These are phyloP conservation scores for Acridotheres tristis DNA, from an alignment of 2,797 vertebrate genomes.

Conservation along the genomic window DNA sequence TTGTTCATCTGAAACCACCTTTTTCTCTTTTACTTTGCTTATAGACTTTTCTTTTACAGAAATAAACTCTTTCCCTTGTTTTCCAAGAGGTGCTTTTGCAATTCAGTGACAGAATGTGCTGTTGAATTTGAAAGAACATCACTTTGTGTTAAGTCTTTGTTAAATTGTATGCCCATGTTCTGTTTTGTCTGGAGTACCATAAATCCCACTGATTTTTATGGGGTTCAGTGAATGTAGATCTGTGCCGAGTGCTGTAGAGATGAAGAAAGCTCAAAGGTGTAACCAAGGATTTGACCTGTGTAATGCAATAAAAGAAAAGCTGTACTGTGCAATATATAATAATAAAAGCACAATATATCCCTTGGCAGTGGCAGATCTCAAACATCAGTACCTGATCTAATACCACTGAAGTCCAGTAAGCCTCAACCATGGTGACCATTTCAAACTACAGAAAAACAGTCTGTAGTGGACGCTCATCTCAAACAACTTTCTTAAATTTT, in stretches of 20 bases:
- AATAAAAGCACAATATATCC: neutral
- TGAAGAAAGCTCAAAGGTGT: neutral
- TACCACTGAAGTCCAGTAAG: neutral
- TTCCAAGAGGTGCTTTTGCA: neutral
- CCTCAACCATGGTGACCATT: neutral
- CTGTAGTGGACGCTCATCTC: neutral
- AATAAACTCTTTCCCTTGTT: neutral
- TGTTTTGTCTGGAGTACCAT: neutral
- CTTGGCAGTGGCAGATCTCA: neutral
- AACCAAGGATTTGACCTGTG: neutral
- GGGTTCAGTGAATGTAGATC: neutral
- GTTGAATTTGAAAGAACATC: neutral
- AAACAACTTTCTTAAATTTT: neutral
- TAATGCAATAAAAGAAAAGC: neutral
- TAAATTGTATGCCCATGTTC: neutral
- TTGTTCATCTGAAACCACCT: neutral
- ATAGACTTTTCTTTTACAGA: neutral
- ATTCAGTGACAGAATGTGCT: neutral
- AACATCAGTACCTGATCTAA: neutral
- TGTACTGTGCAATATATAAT: neutral
- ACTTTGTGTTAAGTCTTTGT: neutral
- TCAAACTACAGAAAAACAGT: neutral
- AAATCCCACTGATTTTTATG: neutral
- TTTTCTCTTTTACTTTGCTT: constrained; percentile 11
- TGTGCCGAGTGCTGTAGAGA: neutral